Percentiles rank a stretch among this genome's conserved stretches.
These are phyloP conservation scores for Hybos culiciformis DNA, from an alignment of 2,888 invertebrate species.

Conservation along the genomic window DNA sequence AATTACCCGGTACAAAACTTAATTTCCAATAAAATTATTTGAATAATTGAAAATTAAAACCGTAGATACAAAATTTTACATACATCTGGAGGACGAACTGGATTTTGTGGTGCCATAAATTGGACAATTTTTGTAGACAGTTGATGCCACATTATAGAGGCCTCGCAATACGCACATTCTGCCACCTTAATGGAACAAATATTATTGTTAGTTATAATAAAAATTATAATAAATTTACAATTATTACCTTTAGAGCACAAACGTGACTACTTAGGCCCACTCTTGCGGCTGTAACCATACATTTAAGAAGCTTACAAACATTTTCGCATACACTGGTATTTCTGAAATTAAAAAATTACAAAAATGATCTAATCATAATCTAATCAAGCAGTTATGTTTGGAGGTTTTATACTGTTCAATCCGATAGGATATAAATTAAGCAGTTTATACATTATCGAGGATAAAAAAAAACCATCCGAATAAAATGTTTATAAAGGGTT, in stretches of 20 bases:
- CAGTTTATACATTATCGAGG: no score
- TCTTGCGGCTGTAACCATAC: slow-evolving; percentile 63
- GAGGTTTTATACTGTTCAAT: no score
- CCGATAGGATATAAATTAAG: no score
- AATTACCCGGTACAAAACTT: neutral
- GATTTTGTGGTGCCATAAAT: slow-evolving; percentile 62
- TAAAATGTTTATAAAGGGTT: no score
- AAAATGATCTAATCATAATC: no score
- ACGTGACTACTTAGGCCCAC: slow-evolving; percentile 47
- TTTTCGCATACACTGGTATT: slow-evolving; percentile 61
- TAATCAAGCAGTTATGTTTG: no score
- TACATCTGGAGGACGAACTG: slow-evolving; percentile 63
- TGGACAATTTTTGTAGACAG: slow-evolving; percentile 66
- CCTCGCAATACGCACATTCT: slow-evolving; percentile 87
- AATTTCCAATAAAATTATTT: neutral
- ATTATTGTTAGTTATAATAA: neutral
- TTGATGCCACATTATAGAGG: slow-evolving; percentile 90
- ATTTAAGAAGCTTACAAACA: slow-evolving; percentile 57
- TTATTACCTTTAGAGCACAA: slow-evolving; percentile 39
- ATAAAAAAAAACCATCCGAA: no score
- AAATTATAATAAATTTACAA: neutral
- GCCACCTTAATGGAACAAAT: slow-evolving; percentile 22
- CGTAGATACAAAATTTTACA: slow-evolving; percentile 22
- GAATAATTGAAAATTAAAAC: neutral
- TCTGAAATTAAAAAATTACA: no score